These are phyloP conservation scores for Nomada flava DNA, from an alignment of 2,888 invertebrate species.

Conservation along the genomic window DNA sequence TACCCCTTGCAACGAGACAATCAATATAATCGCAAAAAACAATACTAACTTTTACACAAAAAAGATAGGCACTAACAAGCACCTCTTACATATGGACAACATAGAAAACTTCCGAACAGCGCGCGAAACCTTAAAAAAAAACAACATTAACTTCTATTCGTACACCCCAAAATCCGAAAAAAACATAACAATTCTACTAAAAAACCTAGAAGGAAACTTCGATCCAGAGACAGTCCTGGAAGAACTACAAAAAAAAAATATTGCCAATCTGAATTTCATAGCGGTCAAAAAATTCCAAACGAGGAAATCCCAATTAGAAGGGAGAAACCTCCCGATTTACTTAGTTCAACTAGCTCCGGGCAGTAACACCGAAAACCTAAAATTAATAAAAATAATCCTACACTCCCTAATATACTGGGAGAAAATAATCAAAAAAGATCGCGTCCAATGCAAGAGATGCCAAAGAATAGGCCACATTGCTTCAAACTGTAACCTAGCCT, in stretches of 20 bases:
- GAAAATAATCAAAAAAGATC: neutral
- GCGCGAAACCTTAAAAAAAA: neutral
- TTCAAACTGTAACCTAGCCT: no score
- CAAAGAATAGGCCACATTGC: no score
- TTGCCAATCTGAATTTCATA: neutral
- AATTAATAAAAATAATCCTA: neutral
- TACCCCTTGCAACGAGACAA: no score
- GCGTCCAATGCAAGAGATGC: no score
- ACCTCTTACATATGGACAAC: neutral
- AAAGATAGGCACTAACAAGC: no score
- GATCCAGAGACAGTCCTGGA: neutral
- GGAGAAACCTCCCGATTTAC: neutral
- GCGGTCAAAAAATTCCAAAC: neutral
- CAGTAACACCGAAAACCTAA: neutral
- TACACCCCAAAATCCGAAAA: neutral
- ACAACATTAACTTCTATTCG: neutral
- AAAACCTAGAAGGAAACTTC: conserved; percentile 1
- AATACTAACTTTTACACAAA: neutral
- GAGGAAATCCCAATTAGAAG: neutral
- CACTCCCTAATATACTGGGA: neutral
- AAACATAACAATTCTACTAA: neutral
- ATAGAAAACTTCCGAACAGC: neutral
- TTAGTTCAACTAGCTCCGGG: neutral
- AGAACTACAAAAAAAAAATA: neutral
- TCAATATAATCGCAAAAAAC: no score